These are phyloP conservation scores for Semnornis frantzii DNA, from an alignment of 2,113 vertebrate genomes.

Conservation along the genomic window DNA sequence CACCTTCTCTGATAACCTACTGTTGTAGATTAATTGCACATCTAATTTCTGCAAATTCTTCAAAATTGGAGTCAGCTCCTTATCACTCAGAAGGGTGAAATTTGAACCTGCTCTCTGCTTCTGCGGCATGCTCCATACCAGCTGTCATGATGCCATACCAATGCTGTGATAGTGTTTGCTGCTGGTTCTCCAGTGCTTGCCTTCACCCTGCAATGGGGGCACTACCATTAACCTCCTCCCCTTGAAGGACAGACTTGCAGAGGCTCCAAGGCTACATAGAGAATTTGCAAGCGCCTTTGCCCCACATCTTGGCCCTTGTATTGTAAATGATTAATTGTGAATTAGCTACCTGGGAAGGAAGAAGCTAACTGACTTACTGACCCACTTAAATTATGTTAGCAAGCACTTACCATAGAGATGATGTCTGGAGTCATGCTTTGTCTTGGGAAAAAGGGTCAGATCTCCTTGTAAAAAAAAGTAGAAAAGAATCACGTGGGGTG, in stretches of 20 bases:
- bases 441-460: neutral
- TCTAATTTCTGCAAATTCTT: neutral
- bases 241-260: fast-evolving
- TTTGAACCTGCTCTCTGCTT: neutral
- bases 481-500: neutral
- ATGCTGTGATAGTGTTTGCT: neutral
- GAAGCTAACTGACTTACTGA: neutral
- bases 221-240: neutral
- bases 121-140: neutral
- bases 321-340: neutral
- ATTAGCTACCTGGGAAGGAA: neutral
- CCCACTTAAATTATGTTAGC: fast-evolving
- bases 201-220: neutral
- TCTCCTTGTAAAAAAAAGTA: neutral
- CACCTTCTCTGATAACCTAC: neutral
- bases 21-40: neutral
- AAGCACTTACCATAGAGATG: fast-evolving
- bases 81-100: slow-evolving; percentile 7
- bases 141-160: neutral
- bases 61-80: neutral
- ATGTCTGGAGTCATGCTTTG: neutral
- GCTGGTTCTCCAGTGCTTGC: fast-evolving
- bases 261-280: fast-evolving
- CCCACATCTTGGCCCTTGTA: neutral
- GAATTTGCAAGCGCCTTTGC: neutral